Evolutionary conservation across 2,888 invertebrate species (phyloP).

Genomic region (Nomada ferruginata): DNA sequence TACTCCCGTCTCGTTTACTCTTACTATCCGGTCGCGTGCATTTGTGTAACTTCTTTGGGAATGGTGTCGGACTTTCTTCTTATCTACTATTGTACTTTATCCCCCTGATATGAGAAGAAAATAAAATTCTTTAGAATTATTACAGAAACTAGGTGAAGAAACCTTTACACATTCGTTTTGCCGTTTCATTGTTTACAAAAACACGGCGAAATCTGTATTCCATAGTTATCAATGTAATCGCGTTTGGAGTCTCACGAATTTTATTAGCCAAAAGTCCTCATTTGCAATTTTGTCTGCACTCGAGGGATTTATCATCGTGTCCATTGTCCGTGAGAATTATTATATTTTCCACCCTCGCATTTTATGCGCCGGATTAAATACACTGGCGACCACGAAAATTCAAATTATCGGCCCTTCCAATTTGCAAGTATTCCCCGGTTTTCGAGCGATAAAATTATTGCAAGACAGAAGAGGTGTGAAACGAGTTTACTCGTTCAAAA

Average conservation of each 20-base stretch:
- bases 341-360: not conserved
- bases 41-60: conserved; percentile 10
- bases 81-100: not conserved
- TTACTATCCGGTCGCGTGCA: not conserved
- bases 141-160: no score
- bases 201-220: no score
- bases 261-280: not conserved
- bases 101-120: no score
- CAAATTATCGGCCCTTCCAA: no score
- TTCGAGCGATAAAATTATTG: no score
- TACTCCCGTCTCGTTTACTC: not conserved
- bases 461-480: no score
- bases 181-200: no score
- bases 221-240: not conserved
- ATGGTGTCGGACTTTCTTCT: not conserved
- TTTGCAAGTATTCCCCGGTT: no score
- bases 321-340: not conserved
- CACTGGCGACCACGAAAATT: not conserved
- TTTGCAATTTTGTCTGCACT: not conserved
- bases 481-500: no score
- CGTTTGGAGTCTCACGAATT: not conserved
- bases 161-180: no score
- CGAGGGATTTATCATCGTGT: not conserved
- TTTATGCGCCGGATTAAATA: conserved; percentile 21
- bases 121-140: not conserved